Evolutionary conservation across 2,888 invertebrate genomes (phyloP).

Genomic region (Drosophila ustulata): DNA sequence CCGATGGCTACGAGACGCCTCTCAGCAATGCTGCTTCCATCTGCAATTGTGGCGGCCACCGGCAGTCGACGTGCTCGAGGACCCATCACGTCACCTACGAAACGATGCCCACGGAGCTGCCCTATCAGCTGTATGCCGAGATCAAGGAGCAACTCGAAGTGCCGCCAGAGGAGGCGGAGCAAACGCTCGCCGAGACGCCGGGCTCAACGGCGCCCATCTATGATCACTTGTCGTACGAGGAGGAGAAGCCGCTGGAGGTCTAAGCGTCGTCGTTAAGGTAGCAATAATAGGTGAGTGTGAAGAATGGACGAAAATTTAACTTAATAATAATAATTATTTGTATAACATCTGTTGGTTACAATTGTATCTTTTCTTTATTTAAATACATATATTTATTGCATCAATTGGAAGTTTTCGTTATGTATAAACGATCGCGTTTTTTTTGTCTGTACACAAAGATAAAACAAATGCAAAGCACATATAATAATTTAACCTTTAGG

Average conservation of each 20-base stretch:
- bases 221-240: constrained; percentile 59
- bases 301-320: too few relatives aligned
- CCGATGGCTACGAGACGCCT: constrained; percentile 81
- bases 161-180: constrained; percentile 6
- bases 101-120: constrained; percentile 68
- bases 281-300: constrained; percentile 17
- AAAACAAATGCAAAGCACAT: neutral
- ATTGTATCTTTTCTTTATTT: constrained; percentile 9
- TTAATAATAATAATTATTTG: too few relatives aligned
- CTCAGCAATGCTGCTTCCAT: constrained; percentile 72
- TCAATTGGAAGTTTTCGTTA: constrained; percentile 6
- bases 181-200: neutral
- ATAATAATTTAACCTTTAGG: neutral
- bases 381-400: constrained; percentile 14
- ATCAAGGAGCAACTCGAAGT: constrained; percentile 66
- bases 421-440: neutral
- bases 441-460: neutral
- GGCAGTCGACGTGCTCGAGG: constrained; percentile 60
- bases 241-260: constrained; percentile 34
- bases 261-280: constrained; percentile 6
- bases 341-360: too few relatives aligned
- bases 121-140: constrained; percentile 81
- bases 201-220: constrained; percentile 57
- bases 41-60: constrained; percentile 75
- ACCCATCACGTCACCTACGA: constrained; percentile 82